Evolutionary conservation across 1,140 invertebrate genomes (phyloP), one percentile per base, ranked within the genome.

Genomic region (Portunus trituberculatus): DNA sequence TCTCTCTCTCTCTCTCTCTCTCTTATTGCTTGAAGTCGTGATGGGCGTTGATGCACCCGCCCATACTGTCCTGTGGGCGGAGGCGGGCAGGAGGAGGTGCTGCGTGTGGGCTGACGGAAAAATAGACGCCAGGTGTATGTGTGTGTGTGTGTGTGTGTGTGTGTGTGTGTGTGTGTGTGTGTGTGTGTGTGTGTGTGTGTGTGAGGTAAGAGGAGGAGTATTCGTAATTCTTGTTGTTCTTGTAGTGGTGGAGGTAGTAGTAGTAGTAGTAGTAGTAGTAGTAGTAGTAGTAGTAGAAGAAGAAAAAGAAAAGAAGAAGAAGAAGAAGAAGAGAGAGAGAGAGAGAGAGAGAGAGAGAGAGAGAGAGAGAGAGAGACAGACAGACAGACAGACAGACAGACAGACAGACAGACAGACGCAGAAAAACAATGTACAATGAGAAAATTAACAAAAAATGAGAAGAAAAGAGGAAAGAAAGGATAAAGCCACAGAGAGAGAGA

Each of bases 261-360:
- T 39, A 39, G 39, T 39, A 39, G 39, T 39, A 39, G 39, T 39
- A 39, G 39, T 39, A 39, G 39, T 39, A 39, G 39, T 39, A 39
- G 39, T 39, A 39, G 39, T 39, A 59, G 52, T 12, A 12, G 52
- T 12, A n/a, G 67, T 88, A 46, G 29, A 8, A n/a, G 20, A 20
- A 2, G 3, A 8, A 76, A n/a, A n/a, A 1, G 29, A 29, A 28
- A 16, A 45, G 46, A 46, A 59, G 59, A 12, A n/a, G 39, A 59
- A 0, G 4, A 3, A 59, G 90, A 16, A 25, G 29, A 12, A 76
- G 31, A 92, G 28, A 76, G 91, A 76, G 29, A 92, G 52, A 90
- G 45, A 90, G 45, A 90, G 45, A 90, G 45, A 48, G 88, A 89
- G 87, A 46, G 87, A 89, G 87, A 46, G 39, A 89, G 39, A 46